Conservation (phyloP, 2,888 invertebrate genomes). For the Athalia circularis region DNA sequence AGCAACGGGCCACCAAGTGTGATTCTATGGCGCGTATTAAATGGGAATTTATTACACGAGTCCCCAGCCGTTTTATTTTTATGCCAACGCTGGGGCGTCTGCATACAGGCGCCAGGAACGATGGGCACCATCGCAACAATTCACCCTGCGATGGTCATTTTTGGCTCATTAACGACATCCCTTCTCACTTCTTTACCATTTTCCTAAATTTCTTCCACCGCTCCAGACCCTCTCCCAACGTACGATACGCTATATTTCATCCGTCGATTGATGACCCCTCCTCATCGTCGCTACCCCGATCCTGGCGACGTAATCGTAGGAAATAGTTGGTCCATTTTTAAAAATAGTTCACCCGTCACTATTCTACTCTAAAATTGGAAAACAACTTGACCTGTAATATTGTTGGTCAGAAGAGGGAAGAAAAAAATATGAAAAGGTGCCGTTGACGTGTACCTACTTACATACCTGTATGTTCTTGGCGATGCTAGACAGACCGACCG, state of each 20-base stretch:
- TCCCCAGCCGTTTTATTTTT: neutral
- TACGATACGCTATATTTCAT: too few relatives aligned
- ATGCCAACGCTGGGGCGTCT: neutral
- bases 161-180: constrained; percentile 44
- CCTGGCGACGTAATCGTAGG: too few relatives aligned
- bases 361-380: too few relatives aligned
- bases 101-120: constrained; percentile 8
- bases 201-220: constrained; percentile 29
- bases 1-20: constrained; percentile 22
- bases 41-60: constrained; percentile 25
- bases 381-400: too few relatives aligned
- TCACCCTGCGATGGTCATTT: constrained; percentile 22
- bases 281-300: too few relatives aligned
- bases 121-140: constrained; percentile 5
- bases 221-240: constrained; percentile 35
- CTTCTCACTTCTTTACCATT: constrained; percentile 32
- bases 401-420: too few relatives aligned
- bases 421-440: too few relatives aligned
- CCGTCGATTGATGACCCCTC: too few relatives aligned
- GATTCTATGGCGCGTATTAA: constrained; percentile 21
- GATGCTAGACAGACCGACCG: neutral
- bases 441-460: too few relatives aligned
- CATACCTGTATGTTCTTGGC: neutral
- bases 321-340: too few relatives aligned
- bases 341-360: too few relatives aligned